Percentiles rank a stretch among this genome's conserved stretches.
Conservation (phyloP, 2,888 invertebrate species). For the Leptopilina drosophilae region DNA sequence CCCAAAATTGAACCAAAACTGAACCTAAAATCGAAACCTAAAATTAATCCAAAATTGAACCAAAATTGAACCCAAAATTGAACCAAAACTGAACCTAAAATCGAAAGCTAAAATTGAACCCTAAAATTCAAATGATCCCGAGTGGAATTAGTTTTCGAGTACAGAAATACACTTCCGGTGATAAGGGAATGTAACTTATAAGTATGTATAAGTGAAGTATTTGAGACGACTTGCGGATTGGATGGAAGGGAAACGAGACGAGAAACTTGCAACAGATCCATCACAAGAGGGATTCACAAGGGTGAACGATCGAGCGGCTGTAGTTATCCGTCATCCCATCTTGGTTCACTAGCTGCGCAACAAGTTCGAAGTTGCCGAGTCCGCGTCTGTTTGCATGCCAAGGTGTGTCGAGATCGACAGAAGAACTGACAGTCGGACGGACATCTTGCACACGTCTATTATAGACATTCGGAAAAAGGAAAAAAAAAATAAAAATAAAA, state of each 20-base stretch:
- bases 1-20: too few species aligned
- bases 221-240: background rate
- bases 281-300: background rate
- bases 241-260: slow-evolving; percentile 6
- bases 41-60: too few species aligned
- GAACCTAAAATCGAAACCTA: too few species aligned
- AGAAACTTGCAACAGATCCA: slow-evolving; percentile 23
- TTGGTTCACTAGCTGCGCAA: slow-evolving; percentile 25
- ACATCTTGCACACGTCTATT: slow-evolving; percentile 25
- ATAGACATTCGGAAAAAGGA: slow-evolving; percentile 3
- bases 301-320: slow-evolving; percentile 18
- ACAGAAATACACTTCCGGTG: background rate
- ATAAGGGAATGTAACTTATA: background rate
- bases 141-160: background rate
- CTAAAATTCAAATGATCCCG: too few species aligned
- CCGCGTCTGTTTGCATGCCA: slow-evolving; percentile 26
- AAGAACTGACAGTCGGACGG: slow-evolving; percentile 9
- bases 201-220: background rate
- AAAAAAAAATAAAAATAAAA: background rate
- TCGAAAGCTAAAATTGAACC: too few species aligned
- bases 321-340: slow-evolving; percentile 33
- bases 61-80: too few species aligned
- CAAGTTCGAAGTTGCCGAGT: slow-evolving; percentile 11
- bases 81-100: too few species aligned
- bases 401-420: slow-evolving; percentile 29